Conservation (phyloP, 1,140 invertebrate species). For the Zaprionus africanus region DNA sequence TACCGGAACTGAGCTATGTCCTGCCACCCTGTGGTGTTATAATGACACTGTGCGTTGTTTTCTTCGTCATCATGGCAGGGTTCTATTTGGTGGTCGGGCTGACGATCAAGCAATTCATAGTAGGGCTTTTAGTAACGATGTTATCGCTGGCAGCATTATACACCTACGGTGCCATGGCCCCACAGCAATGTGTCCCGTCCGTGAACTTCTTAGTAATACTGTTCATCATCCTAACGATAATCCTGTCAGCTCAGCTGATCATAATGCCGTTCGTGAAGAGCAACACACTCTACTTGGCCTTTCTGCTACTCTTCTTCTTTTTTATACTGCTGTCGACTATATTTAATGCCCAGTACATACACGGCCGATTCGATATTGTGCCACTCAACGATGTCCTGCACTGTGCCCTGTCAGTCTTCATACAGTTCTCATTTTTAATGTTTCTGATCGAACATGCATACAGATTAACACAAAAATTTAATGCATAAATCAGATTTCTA, state of each 20-base stretch:
- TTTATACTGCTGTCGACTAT: not conserved
- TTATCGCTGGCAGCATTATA: not conserved
- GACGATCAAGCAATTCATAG: rapidly evolving
- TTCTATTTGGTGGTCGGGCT: not conserved
- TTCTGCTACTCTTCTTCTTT: not conserved
- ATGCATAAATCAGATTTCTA: not conserved
- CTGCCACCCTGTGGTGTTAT: constrained; percentile 16
- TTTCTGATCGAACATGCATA: not conserved
- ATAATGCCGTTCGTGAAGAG: not conserved
- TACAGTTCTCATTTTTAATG: not conserved
- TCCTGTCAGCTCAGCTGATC: not conserved
- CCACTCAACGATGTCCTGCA: constrained; percentile 3
- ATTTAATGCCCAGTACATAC: not conserved
- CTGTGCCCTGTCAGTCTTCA: constrained; percentile 14
- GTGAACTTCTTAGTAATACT: no score
- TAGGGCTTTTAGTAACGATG: not conserved
- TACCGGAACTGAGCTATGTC: not conserved
- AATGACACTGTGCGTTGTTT: not conserved
- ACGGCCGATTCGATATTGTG: constrained; percentile 1
- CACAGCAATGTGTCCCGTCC: not conserved
- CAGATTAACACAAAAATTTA: not conserved
- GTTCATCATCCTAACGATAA: not conserved
- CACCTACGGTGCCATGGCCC: constrained; percentile 16
- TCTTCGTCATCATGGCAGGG: not conserved
- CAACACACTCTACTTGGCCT: not conserved